Base-by-base conservation (phyloP, 2,797 vertebrate species). In the Monodelphis domestica region DNA sequence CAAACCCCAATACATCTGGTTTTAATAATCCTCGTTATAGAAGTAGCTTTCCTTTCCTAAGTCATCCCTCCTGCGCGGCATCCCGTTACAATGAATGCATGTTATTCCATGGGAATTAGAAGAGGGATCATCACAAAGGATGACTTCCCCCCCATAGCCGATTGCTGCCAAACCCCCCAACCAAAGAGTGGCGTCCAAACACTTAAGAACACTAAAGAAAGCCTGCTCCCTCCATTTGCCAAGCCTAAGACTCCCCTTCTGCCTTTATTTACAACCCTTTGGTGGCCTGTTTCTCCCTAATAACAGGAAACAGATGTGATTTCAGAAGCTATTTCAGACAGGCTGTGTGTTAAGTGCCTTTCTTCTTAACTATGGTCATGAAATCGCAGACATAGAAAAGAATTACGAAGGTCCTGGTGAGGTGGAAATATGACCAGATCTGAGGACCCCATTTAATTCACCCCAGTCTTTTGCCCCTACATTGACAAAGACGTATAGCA, bases 401-500 rank as follows among this genome's bases (percentile, higher is more conserved):
- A 63, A 87, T 56, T 84, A 4, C 54, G 91, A 96, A 84, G 89
- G 96, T 97, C 93, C 87, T 89, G 84, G 91, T 87, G 92, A 17
- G 89, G 89, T 53, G 90, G 89, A 95, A 92, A 59, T 94, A 5
- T 95, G 95, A 93, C 93, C 26, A 90, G 54, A 55, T 53, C 29
- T 14, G 12, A 90, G 54, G 90, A 53, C 28, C 70, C 15, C 10
- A 26, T n/a, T 53, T 11, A 26, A n/a, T 90, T 95, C 91, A 93
- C 88, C 95, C 96, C 93, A 53, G 93, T 97, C 96, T 96, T 93
- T 91, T 91, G 54, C 90, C 90, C 94, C 93, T 94, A 93, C 94
- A 96, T 91, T 97, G 97, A 98, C 97, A 98, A 96, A 98, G 97
- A 97, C 93, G 95, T 97, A 98, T 96, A 90, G 96, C 97, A 96